These are phyloP conservation scores for Chrosomus eos DNA, from an alignment of 2,797 vertebrate species.

Conservation along the genomic window DNA sequence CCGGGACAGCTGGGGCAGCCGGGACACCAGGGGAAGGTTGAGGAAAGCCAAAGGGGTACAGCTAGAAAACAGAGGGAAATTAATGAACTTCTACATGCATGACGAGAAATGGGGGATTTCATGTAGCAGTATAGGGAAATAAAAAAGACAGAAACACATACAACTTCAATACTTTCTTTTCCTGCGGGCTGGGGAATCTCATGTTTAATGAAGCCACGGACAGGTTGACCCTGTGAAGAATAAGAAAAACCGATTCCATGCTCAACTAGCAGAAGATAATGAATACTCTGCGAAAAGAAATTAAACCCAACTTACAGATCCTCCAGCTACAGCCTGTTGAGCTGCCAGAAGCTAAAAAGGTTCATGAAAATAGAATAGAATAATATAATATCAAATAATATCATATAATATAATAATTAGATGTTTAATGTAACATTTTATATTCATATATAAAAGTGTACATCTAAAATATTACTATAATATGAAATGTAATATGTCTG, in stretches of 20 bases:
- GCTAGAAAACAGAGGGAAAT: slow-evolving; percentile 56
- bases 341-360: slow-evolving; percentile 30
- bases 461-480: background rate
- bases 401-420: background rate
- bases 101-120: background rate
- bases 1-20: slow-evolving; percentile 23
- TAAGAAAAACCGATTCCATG: background rate
- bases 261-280: background rate
- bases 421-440: background rate
- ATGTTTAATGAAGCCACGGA: slow-evolving; percentile 69
- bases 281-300: background rate
- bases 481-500: background rate
- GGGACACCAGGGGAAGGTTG: slow-evolving; percentile 16
- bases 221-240: slow-evolving; percentile 1
- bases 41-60: slow-evolving; percentile 62
- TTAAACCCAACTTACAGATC: slow-evolving; percentile 4
- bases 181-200: slow-evolving; percentile 60
- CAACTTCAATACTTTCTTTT: slow-evolving; percentile 59
- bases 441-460: background rate
- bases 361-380: too few species aligned
- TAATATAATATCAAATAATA: background rate
- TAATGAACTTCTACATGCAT: background rate
- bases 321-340: slow-evolving; percentile 21
- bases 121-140: background rate
- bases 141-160: slow-evolving; percentile 48